phyloP scores from a whole-genome alignment of 2,888 invertebrate species.

The Drosophila pullipes region DNA sequence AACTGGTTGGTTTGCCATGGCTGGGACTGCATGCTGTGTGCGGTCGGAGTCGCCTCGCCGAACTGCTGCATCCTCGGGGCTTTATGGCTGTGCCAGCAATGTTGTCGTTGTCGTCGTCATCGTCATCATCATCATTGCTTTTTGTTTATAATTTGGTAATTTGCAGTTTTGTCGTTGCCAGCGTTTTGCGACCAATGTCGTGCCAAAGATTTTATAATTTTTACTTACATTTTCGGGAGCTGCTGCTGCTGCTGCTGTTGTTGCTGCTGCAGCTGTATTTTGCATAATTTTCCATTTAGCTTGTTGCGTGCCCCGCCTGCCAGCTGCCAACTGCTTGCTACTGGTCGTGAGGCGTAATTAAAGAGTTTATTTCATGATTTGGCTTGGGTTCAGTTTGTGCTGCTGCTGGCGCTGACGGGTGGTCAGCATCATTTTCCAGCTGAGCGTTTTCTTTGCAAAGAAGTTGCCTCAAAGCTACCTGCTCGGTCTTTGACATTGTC shows the following conservation, averaged over 20 bases:
- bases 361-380: constrained; percentile 81
- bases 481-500: constrained; percentile 69
- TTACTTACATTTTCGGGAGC: constrained; percentile 74
- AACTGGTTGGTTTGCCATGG: constrained; percentile 22
- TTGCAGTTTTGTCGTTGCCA: constrained; percentile 76
- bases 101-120: constrained; percentile 24
- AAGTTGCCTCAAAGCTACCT: constrained; percentile 68
- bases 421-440: constrained; percentile 78
- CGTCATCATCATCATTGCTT: constrained; percentile 49
- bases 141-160: constrained; percentile 78
- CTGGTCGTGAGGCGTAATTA: constrained; percentile 66
- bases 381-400: constrained; percentile 44
- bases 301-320: constrained; percentile 59
- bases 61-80: constrained; percentile 53
- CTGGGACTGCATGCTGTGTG: constrained; percentile 65
- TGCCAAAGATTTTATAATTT: constrained; percentile 80
- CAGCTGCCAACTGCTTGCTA: constrained; percentile 6
- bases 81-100: constrained; percentile 38
- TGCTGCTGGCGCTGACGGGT: constrained; percentile 53
- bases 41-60: constrained; percentile 26
- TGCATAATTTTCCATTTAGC: constrained; percentile 78
- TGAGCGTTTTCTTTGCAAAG: constrained; percentile 66
- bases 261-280: constrained; percentile 58
- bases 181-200: constrained; percentile 54
- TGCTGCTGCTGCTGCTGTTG: constrained; percentile 45